Conservation (phyloP, 2,888 invertebrate species). For the Cinara cedri region DNA sequence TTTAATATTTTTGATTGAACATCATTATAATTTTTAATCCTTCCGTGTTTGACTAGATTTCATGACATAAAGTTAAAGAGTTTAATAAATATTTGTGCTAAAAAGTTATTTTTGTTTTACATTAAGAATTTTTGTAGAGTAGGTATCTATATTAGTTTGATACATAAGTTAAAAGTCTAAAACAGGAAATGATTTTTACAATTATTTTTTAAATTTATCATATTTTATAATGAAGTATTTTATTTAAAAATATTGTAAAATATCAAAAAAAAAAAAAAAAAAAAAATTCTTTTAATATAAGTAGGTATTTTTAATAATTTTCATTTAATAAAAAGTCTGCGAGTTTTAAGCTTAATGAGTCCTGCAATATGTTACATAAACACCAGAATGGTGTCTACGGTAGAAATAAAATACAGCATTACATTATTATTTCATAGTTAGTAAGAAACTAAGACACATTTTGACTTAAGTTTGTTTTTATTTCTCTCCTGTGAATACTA, state of each 20-base stretch:
- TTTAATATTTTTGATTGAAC: not conserved
- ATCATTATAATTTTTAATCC: not conserved
- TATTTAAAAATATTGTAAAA: slow-evolving; percentile 20
- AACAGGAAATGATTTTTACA: too few species aligned
- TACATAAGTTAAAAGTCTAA: too few species aligned
- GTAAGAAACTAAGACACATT: not conserved
- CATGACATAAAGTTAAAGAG: not conserved
- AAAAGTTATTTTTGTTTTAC: not conserved
- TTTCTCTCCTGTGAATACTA: not conserved
- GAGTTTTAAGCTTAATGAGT: slow-evolving; percentile 33
- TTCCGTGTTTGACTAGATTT: too few species aligned
- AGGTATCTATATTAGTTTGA: too few species aligned
- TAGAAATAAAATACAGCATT: slow-evolving; percentile 32
- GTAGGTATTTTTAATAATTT: not conserved
- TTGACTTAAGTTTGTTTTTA: not conserved
- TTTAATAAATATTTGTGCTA: not conserved
- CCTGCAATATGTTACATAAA: slow-evolving; percentile 34
- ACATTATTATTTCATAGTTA: slow-evolving; percentile 42
- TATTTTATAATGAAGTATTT: not conserved
- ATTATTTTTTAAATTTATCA: not conserved
- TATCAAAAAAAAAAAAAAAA: not conserved
- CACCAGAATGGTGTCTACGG: slow-evolving; percentile 14
- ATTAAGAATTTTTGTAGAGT: not conserved
- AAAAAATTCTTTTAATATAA: too few species aligned
- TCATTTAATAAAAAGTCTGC: slow-evolving; percentile 38